Conservation (phyloP, 2,888 invertebrate species). For the Nematopogon swammerdamellus region DNA sequence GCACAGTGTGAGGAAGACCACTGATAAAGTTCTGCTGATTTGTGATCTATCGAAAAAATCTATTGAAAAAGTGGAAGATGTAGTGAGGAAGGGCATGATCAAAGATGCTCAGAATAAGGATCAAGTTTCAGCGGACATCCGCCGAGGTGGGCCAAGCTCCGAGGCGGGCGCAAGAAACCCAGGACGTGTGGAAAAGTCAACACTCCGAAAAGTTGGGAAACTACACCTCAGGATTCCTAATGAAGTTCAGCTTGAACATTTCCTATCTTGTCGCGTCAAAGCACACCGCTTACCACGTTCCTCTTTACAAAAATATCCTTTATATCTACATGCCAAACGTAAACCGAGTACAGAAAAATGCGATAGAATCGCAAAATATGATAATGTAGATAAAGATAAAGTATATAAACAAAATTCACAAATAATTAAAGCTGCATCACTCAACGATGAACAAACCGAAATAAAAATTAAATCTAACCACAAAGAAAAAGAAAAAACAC, state of each 20-base stretch:
- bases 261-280: not conserved
- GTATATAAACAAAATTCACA: too few relatives aligned
- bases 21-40: slow-evolving; percentile 38
- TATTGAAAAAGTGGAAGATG: slow-evolving; percentile 34
- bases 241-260: not conserved
- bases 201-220: not conserved
- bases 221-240: not conserved
- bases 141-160: not conserved
- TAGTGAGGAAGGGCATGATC: not conserved
- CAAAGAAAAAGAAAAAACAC: too few relatives aligned
- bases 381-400: too few relatives aligned
- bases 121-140: too few relatives aligned
- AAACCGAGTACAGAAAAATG: too few relatives aligned
- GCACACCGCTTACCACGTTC: not conserved
- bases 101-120: not conserved
- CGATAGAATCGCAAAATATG: too few relatives aligned
- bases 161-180: not conserved
- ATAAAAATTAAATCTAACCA: too few relatives aligned
- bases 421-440: too few relatives aligned
- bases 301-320: not conserved
- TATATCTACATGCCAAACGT: not conserved
- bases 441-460: too few relatives aligned
- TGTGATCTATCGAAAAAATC: slow-evolving; percentile 48
- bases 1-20: slow-evolving; percentile 40
- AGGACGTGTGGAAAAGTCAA: not conserved